Conservation (phyloP, 2,888 invertebrate species). For the Limnephilus marmoratus region DNA sequence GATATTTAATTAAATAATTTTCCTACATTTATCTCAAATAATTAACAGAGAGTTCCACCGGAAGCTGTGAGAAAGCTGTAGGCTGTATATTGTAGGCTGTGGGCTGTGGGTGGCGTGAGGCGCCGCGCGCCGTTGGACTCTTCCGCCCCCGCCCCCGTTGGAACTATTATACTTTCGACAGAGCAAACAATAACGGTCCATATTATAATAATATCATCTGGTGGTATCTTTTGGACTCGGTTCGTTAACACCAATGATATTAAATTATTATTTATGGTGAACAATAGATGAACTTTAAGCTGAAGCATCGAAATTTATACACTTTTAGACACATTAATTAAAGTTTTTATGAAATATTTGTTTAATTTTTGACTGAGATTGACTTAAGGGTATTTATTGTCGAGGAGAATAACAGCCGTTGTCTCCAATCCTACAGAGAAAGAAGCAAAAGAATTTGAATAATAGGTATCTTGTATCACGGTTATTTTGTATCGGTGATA, state of each 20-base stretch:
- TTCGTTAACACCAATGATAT: not conserved
- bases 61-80: not conserved
- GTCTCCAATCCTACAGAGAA: too few species aligned
- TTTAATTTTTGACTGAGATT: not conserved
- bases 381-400: too few species aligned
- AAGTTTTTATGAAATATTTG: too few species aligned
- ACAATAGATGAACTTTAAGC: not conserved
- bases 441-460: too few species aligned
- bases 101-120: not conserved
- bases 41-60: not conserved
- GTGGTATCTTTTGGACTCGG: not conserved
- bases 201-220: not conserved
- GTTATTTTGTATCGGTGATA: too few species aligned
- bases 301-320: not conserved
- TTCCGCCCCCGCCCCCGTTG: not conserved
- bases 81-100: not conserved
- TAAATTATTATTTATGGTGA: not conserved
- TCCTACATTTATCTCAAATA: not conserved
- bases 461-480: too few species aligned
- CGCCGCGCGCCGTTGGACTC: not conserved
- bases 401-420: too few species aligned
- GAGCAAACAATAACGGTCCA: not conserved
- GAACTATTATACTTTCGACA: not conserved
- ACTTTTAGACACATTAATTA: not conserved
- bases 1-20: not conserved